phyloP scores from a whole-genome alignment of 2,888 invertebrate genomes.

The Phytoseiulus persimilis region DNA sequence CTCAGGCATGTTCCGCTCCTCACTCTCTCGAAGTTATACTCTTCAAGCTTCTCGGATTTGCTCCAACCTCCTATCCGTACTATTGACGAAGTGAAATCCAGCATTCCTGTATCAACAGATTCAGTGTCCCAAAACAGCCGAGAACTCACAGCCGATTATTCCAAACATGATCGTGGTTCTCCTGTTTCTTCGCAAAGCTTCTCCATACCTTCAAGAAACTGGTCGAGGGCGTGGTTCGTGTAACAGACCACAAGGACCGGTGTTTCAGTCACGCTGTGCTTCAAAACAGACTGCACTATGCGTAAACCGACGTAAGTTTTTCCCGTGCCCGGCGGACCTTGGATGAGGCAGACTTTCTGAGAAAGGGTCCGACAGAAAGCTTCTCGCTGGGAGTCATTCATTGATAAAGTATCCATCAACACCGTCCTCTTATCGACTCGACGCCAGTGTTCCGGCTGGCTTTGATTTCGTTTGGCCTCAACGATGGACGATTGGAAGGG shows the following conservation, averaged over 20 bases:
- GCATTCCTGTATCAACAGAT: constrained; percentile 51
- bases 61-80: constrained; percentile 65
- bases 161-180: too few species aligned
- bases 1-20: neutral
- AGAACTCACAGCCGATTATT: too few species aligned
- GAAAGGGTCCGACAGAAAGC: constrained; percentile 48
- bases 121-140: too few species aligned
- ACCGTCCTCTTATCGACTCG: neutral
- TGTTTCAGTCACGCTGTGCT: constrained; percentile 51
- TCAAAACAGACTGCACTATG: constrained; percentile 61
- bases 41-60: constrained; percentile 55
- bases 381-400: constrained; percentile 45
- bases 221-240: constrained; percentile 67
- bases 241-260: constrained; percentile 70
- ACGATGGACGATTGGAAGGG: neutral
- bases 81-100: constrained; percentile 57
- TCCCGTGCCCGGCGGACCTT: constrained; percentile 60
- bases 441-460: neutral
- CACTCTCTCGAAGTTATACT: neutral
- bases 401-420: neutral
- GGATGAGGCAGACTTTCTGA: constrained; percentile 59
- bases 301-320: constrained; percentile 62
- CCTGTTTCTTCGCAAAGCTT: neutral
- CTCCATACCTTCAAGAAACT: constrained; percentile 42
- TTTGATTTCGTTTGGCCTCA: neutral